These are phyloP conservation scores for Nematopogon swammerdamellus DNA, from an alignment of 2,888 invertebrate genomes.

Conservation along the genomic window DNA sequence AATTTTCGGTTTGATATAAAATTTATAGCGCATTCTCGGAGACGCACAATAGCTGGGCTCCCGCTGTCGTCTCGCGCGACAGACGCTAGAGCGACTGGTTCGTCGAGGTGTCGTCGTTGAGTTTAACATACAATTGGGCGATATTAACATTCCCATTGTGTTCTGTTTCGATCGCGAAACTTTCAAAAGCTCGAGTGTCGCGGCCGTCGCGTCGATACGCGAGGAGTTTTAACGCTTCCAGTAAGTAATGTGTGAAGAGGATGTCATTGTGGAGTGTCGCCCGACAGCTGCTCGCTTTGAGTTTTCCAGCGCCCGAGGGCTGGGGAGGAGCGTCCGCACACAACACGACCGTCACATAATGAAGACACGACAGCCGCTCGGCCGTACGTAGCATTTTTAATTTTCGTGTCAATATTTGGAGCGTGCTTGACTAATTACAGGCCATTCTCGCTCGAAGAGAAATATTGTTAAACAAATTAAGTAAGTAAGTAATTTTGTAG, in stretches of 20 bases:
- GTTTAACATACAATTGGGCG: conserved; percentile 47
- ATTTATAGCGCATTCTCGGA: conserved; percentile 33
- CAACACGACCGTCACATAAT: no score
- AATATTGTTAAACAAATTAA: no score
- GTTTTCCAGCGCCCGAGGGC: no score
- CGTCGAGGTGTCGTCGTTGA: conserved; percentile 14
- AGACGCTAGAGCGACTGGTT: neutral
- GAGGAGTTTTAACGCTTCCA: neutral
- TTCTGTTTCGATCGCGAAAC: neutral
- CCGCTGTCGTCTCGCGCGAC: neutral
- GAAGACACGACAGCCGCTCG: no score
- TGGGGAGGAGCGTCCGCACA: no score
- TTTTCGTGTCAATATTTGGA: neutral
- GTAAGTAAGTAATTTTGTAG: no score
- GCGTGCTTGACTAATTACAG: neutral
- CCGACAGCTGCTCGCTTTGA: neutral
- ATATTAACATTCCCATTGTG: conserved; percentile 44
- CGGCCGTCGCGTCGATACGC: neutral
- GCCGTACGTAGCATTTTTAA: no score
- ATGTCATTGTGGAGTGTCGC: neutral
- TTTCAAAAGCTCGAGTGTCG: neutral
- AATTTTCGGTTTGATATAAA: conserved; percentile 32
- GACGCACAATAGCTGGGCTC: neutral
- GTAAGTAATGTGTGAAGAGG: neutral
- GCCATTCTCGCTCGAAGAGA: no score